Conservation (phyloP, 2,888 invertebrate genomes). For the Periphyllus acericola region DNA sequence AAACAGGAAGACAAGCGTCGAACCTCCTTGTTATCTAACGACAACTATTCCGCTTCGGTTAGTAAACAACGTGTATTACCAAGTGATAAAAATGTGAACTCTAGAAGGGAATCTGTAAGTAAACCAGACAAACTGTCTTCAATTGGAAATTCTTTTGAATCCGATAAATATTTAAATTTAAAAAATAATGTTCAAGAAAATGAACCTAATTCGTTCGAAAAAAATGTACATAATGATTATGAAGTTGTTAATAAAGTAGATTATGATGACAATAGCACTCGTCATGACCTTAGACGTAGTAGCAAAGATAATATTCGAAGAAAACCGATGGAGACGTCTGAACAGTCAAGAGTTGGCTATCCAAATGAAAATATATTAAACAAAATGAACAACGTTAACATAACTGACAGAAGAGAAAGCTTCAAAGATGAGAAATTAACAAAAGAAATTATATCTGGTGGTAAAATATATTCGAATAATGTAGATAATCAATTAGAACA, state of each 20-base stretch:
- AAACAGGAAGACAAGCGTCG: conserved; percentile 23
- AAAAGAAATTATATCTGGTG: neutral
- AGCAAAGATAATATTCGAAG: neutral
- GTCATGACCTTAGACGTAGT: neutral
- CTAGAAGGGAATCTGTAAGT: neutral
- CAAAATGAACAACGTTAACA: neutral
- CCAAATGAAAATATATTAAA: neutral
- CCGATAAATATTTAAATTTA: conserved; percentile 4
- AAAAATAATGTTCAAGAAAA: conserved; percentile 13
- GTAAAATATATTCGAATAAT: neutral
- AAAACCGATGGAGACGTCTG: neutral
- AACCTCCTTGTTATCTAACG: conserved; percentile 9
- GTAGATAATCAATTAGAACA: neutral
- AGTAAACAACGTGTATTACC: neutral
- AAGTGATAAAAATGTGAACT: neutral
- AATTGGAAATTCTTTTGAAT: conserved; percentile 8
- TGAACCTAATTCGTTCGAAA: neutral
- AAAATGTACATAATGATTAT: neutral
- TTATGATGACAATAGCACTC: neutral
- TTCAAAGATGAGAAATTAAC: neutral
- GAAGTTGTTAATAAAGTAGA: neutral
- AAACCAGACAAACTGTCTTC: conserved; percentile 7
- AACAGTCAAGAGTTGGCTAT: neutral
- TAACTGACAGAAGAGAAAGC: neutral
- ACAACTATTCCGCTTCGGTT: neutral